Base-by-base conservation (phyloP, 2,888 invertebrate species). In the Drosophila anomalata region DNA sequence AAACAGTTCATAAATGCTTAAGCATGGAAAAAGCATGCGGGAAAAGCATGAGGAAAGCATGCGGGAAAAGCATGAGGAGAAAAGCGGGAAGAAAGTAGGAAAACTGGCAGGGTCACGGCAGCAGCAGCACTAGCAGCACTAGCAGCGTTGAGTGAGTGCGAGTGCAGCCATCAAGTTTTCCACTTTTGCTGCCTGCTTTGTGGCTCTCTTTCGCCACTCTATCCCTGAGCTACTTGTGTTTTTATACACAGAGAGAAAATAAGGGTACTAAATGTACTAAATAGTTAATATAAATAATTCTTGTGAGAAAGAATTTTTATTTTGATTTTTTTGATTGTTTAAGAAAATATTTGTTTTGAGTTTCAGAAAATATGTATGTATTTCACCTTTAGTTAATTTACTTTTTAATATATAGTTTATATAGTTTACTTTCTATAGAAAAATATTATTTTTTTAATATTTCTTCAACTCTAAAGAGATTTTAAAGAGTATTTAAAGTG, bases 91-190 rank as follows among this genome's bases (percentile, higher is more conserved):
- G 9, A 2, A 56, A 41, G 41, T 66, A 60, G 78, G 61, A 65
- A 67, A 63, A 66, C 46, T 54, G 84, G 81, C 81, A 76, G 78
- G 78, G 81, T 80, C 81, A 76, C 56, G 76, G 69, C 78, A 55
- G 29, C 4, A 24, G 22, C 0, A 24, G 22, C 22, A 24, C 5
- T 0, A 24, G 22, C 22, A 24, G 22, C 22, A 24, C 3, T 3
- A 22, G 22, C 53, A 66, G 41, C 66, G 66, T 70, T 66, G 79
- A 79, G 57, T 69, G 70, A 82, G 70, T 85, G 77, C 79, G 70
- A 82, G 70, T 85, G 77, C 79, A 82, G 75, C 70, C 83, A 73
- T 73, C 79, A 86, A 75, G 73, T 75, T 82, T 71, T 67, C 68
- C 70, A 67, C 65, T 77, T 55, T 70, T 71, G 66, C 11, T 51